Conservation (phyloP, 2,888 invertebrate species). For the Ochropleura plecta region DNA sequence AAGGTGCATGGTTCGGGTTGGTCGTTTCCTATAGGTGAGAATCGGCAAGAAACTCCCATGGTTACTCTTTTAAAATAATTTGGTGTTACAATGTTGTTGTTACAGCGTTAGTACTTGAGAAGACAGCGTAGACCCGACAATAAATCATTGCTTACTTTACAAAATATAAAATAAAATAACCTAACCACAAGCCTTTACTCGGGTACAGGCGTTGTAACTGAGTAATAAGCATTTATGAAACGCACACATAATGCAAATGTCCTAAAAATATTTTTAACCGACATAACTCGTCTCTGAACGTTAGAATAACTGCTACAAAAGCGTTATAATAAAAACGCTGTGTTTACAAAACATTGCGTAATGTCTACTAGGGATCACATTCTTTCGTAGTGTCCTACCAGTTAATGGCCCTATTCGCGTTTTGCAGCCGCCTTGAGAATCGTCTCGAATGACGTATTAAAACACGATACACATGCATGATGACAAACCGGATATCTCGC, state of each 20-base stretch:
- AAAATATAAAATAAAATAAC: too few relatives aligned
- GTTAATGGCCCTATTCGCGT: conserved; percentile 15
- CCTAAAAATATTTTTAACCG: not conserved
- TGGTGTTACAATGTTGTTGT: too few relatives aligned
- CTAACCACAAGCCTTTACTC: too few relatives aligned
- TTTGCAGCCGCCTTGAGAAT: conserved; percentile 20
- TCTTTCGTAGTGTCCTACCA: conserved; percentile 16
- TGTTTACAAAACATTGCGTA: conserved; percentile 40
- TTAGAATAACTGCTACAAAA: conserved; percentile 6
- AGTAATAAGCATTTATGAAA: not conserved
- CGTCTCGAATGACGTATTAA: conserved; percentile 49
- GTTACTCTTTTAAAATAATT: too few relatives aligned
- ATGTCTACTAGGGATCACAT: conserved; percentile 39
- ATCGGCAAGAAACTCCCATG: too few relatives aligned
- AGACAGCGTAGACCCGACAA: too few relatives aligned
- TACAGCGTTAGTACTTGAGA: too few relatives aligned
- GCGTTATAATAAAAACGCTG: conserved; percentile 15
- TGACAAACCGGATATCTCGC: conserved; percentile 58
- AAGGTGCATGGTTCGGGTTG: too few relatives aligned
- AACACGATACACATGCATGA: conserved; percentile 57
- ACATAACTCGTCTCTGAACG: not conserved
- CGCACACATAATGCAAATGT: not conserved
- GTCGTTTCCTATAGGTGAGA: too few relatives aligned
- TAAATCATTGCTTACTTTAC: too few relatives aligned
- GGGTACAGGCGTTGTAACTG: not conserved